Percentiles rank a stretch among this genome's conserved stretches.
Conservation (phyloP, 2,888 invertebrate species). For the Polyploca ridens region DNA sequence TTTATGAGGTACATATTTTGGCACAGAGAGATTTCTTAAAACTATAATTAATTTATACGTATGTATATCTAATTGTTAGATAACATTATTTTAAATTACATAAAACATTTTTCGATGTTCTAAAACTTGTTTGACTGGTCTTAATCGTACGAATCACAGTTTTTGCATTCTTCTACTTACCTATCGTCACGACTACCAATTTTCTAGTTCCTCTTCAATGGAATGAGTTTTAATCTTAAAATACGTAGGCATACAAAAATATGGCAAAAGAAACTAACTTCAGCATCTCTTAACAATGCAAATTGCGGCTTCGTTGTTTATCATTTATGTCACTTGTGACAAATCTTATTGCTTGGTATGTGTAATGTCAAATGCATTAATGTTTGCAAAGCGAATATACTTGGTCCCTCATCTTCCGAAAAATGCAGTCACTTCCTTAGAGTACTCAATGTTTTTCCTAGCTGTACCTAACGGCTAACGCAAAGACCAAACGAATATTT, state of each 20-base stretch:
- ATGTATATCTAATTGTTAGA: constrained; percentile 70
- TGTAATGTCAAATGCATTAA: constrained; percentile 24
- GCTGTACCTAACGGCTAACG: constrained; percentile 8
- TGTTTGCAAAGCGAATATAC: constrained; percentile 20
- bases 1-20: constrained; percentile 92
- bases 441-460: constrained; percentile 15
- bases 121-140: constrained; percentile 83
- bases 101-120: constrained; percentile 83
- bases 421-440: constrained; percentile 24
- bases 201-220: constrained; percentile 71
- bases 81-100: constrained; percentile 72
- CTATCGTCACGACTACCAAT: constrained; percentile 78
- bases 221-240: constrained; percentile 73
- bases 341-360: constrained; percentile 13
- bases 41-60: constrained; percentile 76
- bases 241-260: constrained; percentile 66
- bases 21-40: constrained; percentile 89
- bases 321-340: constrained; percentile 16
- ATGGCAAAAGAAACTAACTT: constrained; percentile 63
- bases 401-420: constrained; percentile 33
- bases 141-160: constrained; percentile 84
- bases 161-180: constrained; percentile 81
- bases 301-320: constrained; percentile 21
- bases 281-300: constrained; percentile 32
- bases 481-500: constrained; percentile 18